Base-by-base conservation (phyloP, 2,888 invertebrate species). In the Chrysolina oricalcia region DNA sequence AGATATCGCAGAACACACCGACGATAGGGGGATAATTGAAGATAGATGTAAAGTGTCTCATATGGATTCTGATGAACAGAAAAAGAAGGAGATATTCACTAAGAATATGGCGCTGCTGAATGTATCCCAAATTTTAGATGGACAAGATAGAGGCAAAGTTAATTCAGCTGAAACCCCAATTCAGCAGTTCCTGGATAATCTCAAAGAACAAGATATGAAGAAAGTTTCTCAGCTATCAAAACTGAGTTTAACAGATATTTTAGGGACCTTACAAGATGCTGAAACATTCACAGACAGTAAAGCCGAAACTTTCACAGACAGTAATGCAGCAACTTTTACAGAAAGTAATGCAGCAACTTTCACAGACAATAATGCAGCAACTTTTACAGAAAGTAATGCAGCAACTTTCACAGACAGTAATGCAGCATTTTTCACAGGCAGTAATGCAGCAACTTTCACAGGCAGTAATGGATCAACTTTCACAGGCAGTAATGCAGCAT, bases 101-200 rank as follows among this genome's bases (percentile, higher is more conserved):
- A 88, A 85, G 83, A 88, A 88, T 75, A 81, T 84, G 73, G 86
- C 86, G 17, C 72, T 88, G n/a, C 80, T 87, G 35, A 83, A 81
- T 71, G 80, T 86, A 56, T 82, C 86, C 13, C 85, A 72, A 76
- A 77, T 75, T 75, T 46, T 74, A 74, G 72, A 68, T 75, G 46
- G 78, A 76, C 53, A 68, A 73, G 53, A 23, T 21, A n/a, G n/a
- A 19, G 43, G 13, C 6, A 72, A 81, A 70, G 71, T 62, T n/a
- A 67, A 77, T 72, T 64, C 79, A 21, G 81, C 83, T 17, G 19
- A 78, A 80, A 40, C 62, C 43, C 70, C 79, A 23, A 71, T 85
- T 23, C 70, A 80, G 9, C 63, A 80, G 6, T 84, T 84, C 77
- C 76, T 85, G 63, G 73, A 78, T 23, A 50, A 68, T 53, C 11